Base-by-base conservation (phyloP, 2,888 invertebrate genomes). In the Alsophila aescularia region DNA sequence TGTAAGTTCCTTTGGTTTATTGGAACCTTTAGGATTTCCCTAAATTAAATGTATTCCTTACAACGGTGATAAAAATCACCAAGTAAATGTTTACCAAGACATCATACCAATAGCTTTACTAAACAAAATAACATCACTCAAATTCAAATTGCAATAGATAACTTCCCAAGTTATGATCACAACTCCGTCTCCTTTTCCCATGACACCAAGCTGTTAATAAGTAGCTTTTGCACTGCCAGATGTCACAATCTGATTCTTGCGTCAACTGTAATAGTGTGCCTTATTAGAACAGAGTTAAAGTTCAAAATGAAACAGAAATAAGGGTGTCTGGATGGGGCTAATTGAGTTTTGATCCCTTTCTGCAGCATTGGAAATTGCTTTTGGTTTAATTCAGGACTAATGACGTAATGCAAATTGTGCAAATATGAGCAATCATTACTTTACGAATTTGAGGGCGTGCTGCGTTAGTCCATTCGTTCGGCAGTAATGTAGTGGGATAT, bases 341-440 rank as follows among this genome's bases (percentile, higher is more conserved):
- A 82, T 81, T 77, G 72, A 80, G 78, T 81, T 82, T 77, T 75
- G 73, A 77, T 78, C 79, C 78, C 77, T 73, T 71, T 67, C 40
- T 56, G 60, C 40, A 55, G 58, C 55, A 56, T 58, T 45, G 59
- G 51, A 55, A 63, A 63, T 66, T 56, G 53, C 65, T 56, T 61
- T 66, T 45, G 45, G 56, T 49, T 62, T 53, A 61, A 61, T 57
- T 58, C 45, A 37, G 15, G 39, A 50, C 45, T 61, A 61, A 63
- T 61, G 54, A 52, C 49, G 55, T 58, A 52, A 50, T 52, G 58
- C 50, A 61, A 66, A 66, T 63, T 61, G 53, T 39, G 47, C 21
- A 41, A 53, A 53, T 37, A 56, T 53, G 9, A 44, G 31, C 34
- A 54, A 40, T 55, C 53, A 50, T 37, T 52, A 21, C 4, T 31